phyloP scores from a whole-genome alignment of 2,888 invertebrate genomes.

The Coecobrya sp. region DNA sequence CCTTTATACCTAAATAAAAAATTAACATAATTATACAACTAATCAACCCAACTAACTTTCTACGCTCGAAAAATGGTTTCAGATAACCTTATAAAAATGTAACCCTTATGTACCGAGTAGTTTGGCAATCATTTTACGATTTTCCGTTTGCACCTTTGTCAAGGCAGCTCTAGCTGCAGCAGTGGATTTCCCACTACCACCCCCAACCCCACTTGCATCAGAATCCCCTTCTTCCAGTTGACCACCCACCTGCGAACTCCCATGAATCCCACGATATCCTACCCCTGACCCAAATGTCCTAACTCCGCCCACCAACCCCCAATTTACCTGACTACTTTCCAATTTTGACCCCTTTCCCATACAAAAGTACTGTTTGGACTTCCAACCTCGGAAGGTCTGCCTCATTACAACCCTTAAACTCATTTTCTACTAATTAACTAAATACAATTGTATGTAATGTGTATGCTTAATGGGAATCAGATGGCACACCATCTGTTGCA shows the following conservation, averaged over 20 bases:
- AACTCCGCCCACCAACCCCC: too few species aligned
- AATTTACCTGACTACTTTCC: too few species aligned
- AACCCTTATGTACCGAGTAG: slow-evolving; percentile 37
- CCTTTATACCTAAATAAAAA: slow-evolving; percentile 38
- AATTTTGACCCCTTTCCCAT: too few species aligned
- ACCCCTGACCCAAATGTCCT: too few species aligned
- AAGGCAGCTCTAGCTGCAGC: neutral
- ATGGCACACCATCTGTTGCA: neutral
- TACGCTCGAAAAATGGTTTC: too few species aligned
- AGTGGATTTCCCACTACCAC: too few species aligned
- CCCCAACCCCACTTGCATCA: neutral
- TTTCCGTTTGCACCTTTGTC: neutral
- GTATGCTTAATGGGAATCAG: neutral
- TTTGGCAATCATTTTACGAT: slow-evolving; percentile 48
- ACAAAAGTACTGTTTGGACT: too few species aligned
- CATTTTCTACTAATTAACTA: neutral
- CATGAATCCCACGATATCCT: neutral
- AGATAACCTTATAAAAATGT: neutral
- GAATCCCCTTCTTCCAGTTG: neutral
- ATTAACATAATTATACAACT: too few species aligned
- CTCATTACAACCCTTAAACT: neutral
- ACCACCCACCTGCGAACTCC: neutral
- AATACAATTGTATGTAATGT: neutral
- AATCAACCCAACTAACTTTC: too few species aligned
- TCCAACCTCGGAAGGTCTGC: neutral